Evolutionary conservation across 1,140 invertebrate species (phyloP).

Genomic region (Psix sp.): DNA sequence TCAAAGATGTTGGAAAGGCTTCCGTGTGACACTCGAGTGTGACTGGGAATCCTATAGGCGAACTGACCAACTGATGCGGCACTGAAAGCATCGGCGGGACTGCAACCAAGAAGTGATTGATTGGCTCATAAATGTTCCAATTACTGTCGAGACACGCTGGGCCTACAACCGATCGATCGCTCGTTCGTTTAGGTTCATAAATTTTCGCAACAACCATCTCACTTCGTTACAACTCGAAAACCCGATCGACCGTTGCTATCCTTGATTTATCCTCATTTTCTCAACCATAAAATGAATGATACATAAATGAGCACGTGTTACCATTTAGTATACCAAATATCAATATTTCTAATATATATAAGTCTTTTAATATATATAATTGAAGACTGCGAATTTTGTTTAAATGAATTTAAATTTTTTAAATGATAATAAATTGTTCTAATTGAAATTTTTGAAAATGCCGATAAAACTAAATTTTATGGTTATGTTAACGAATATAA

Average conservation of each 20-base stretch:
- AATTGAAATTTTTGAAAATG: no score
- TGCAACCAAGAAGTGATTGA: constrained; percentile 78
- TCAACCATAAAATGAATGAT: constrained; percentile 2
- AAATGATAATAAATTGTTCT: no score
- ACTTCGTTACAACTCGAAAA: constrained; percentile 17
- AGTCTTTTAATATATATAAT: no score
- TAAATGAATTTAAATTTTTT: no score
- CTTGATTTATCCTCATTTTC: constrained; percentile 26
- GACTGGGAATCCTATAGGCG: constrained; percentile 86
- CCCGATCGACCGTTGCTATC: constrained; percentile 13
- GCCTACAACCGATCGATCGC: constrained; percentile 61
- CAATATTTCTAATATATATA: no score
- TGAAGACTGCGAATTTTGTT: no score
- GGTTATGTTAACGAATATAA: no score
- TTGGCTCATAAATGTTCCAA: constrained; percentile 74
- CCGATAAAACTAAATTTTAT: no score
- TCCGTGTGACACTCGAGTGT: constrained; percentile 93
- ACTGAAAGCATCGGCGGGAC: constrained; percentile 94
- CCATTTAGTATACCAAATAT: no score
- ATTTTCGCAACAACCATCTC: constrained; percentile 50
- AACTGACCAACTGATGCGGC: constrained; percentile 92
- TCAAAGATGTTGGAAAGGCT: constrained; percentile 92
- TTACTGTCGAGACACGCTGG: constrained; percentile 67
- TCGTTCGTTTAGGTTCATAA: constrained; percentile 62
- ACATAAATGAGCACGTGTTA: no score